Evolutionary conservation across 2,113 vertebrate genomes (phyloP).

Genomic region (Proteles cristata): DNA sequence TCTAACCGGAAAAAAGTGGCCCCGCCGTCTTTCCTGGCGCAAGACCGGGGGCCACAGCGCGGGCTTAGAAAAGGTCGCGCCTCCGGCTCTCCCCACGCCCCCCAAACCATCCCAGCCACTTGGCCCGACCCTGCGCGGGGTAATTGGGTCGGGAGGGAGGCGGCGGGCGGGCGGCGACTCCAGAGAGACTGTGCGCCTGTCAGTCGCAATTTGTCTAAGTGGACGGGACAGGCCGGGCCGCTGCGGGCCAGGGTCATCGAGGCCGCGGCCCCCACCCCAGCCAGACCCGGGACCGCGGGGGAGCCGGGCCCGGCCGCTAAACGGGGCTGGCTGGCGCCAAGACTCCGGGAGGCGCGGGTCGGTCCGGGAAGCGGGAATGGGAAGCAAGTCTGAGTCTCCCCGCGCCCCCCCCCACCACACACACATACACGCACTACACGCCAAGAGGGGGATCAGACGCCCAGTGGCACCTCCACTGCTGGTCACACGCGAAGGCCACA

Average conservation of each 20-base stretch:
- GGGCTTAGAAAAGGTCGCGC: neutral
- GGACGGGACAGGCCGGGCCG: constrained; percentile 88
- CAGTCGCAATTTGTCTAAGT: constrained; percentile 91
- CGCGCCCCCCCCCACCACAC: neutral
- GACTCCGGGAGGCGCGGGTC: constrained; percentile 62
- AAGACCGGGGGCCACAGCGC: neutral
- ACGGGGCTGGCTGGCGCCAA: constrained; percentile 73
- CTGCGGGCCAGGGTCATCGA: constrained; percentile 89
- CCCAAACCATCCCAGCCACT: constrained; percentile 11
- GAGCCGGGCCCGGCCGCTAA: constrained; percentile 76
- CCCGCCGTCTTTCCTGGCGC: neutral
- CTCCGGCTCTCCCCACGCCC: neutral
- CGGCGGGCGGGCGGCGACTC: constrained; percentile 81
- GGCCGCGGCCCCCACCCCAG: constrained; percentile 79
- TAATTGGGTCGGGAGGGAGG: constrained; percentile 83
- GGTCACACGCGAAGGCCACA: neutral
- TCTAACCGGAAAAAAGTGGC: neutral
- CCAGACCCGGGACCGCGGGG: constrained; percentile 82
- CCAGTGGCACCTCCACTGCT: neutral
- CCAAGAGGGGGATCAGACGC: neutral
- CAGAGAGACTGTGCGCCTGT: constrained; percentile 91
- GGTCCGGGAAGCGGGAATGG: neutral
- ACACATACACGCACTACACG: neutral
- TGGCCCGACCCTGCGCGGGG: constrained; percentile 35
- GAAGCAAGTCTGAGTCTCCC: neutral